These are phyloP conservation scores for Triplophysa dalaica DNA, from an alignment of 2,113 vertebrate genomes.

Conservation along the genomic window DNA sequence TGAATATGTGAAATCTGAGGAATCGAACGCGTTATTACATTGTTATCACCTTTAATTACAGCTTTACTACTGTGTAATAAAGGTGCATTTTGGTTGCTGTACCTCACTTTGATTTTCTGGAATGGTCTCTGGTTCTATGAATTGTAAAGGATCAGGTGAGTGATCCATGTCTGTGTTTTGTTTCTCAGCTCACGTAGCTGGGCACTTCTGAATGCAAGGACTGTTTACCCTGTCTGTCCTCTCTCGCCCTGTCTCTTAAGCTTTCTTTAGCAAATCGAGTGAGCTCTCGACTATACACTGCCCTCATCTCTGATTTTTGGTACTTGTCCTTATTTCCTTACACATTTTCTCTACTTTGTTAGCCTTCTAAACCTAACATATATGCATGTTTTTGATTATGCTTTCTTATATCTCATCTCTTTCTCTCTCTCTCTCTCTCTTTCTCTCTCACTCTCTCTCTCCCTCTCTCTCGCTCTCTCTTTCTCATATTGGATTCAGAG, in stretches of 20 bases:
- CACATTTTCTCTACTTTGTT: not conserved
- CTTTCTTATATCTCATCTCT: not conserved
- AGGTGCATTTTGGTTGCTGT: not conserved
- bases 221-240: constrained; percentile 24
- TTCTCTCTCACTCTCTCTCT: not conserved
- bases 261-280: constrained; percentile 18
- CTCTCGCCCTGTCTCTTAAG: constrained; percentile 6
- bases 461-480: not conserved
- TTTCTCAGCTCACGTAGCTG: constrained; percentile 37
- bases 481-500: not conserved
- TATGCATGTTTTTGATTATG: not conserved
- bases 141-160: not conserved
- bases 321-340: not conserved
- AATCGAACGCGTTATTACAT: not conserved
- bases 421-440: not conserved
- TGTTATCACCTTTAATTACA: not conserved
- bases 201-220: constrained; percentile 28
- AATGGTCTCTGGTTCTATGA: not conserved
- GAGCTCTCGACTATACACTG: not conserved
- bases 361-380: not conserved
- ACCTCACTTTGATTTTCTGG: not conserved
- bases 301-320: not conserved
- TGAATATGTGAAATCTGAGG: not conserved
- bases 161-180: constrained; percentile 6
- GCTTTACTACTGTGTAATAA: not conserved